Evolutionary conservation across 1,140 invertebrate genomes (phyloP).

Genomic region (Acromyrmex echinatior): DNA sequence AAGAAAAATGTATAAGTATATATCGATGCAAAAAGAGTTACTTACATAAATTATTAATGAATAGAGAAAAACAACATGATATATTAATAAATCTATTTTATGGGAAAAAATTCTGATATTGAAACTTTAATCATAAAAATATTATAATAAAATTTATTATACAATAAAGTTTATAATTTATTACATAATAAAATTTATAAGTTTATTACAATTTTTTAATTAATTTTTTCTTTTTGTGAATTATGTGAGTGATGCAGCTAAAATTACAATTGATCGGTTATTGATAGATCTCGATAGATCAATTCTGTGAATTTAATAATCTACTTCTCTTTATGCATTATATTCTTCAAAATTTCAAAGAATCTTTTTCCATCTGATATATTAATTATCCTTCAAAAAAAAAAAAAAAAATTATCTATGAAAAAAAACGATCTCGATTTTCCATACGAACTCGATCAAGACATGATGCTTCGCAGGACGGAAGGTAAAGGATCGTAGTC

Average conservation of each 20-base stretch:
- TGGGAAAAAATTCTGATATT: background rate
- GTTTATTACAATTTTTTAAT: background rate
- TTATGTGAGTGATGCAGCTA: background rate
- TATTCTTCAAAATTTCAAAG: background rate
- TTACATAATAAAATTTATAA: too few species aligned
- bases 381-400: constrained; percentile 13
- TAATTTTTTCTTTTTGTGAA: background rate
- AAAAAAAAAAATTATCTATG: background rate
- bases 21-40: background rate
- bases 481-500: background rate
- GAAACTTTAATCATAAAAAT: background rate
- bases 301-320: background rate
- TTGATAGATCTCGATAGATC: background rate
- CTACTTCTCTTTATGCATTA: background rate
- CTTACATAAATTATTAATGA: background rate
- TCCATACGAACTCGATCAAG: background rate
- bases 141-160: background rate
- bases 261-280: background rate
- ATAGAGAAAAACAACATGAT: background rate
- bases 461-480: background rate
- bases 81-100: background rate
- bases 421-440: background rate
- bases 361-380: background rate
- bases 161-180: too few species aligned
- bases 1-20: constrained; percentile 16